phyloP scores from a whole-genome alignment of 2,113 vertebrate species.

The Corythoichthys haematopterus region DNA sequence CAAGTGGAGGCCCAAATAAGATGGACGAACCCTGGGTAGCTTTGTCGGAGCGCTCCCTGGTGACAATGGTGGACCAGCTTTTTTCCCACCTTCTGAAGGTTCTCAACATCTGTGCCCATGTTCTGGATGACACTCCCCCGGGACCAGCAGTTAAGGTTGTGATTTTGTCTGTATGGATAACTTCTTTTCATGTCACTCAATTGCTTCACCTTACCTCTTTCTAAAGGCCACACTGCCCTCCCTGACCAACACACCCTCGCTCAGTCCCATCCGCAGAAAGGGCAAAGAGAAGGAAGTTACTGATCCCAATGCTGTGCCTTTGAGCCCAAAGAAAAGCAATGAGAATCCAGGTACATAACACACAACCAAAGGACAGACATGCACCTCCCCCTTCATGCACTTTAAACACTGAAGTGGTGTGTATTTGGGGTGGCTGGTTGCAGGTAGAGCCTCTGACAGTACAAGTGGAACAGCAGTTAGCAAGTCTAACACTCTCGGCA shows the following conservation, averaged over 20 bases:
- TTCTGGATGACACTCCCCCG: constrained; percentile 88
- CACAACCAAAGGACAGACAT: neutral
- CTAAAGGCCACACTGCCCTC: constrained; percentile 89
- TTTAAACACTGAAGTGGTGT: neutral
- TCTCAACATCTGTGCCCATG: constrained; percentile 94
- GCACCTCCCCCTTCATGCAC: neutral
- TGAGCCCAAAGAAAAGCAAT: constrained; percentile 89
- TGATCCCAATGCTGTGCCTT: constrained; percentile 76
- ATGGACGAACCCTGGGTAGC: constrained; percentile 90
- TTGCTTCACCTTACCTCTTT: neutral
- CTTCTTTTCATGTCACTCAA: neutral
- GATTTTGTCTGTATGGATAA: neutral
- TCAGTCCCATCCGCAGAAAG: constrained; percentile 93
- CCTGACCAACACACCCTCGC: constrained; percentile 86
- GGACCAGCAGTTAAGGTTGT: constrained; percentile 87
- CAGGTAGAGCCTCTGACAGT: constrained; percentile 80
- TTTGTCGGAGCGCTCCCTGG: constrained; percentile 81
- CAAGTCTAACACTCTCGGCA: constrained; percentile 88
- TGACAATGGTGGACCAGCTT: constrained; percentile 88
- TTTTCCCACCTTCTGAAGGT: constrained; percentile 91
- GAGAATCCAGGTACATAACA: constrained; percentile 79
- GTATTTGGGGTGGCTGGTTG: constrained; percentile 39
- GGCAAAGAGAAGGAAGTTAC: constrained; percentile 85
- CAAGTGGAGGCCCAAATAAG: constrained; percentile 66
- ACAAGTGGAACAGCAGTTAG: constrained; percentile 75